These are phyloP conservation scores for Proterorhinus semilunaris DNA, from an alignment of 2,113 vertebrate genomes.

Conservation along the genomic window DNA sequence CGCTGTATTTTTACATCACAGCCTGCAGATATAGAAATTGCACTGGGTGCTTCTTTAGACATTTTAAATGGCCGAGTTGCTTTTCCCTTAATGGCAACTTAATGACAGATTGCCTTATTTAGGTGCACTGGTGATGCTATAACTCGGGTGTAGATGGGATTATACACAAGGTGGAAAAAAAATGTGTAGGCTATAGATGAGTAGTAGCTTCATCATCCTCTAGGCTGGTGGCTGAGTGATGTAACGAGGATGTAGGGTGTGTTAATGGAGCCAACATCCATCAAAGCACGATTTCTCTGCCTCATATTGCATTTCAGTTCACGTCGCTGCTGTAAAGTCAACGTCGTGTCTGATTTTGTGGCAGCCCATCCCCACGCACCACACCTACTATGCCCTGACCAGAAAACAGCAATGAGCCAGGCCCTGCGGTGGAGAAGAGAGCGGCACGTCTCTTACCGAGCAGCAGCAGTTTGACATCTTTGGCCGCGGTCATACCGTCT, in stretches of 20 bases:
- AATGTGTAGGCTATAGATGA: background rate
- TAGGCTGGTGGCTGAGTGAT: background rate
- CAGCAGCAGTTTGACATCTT: constrained; percentile 95
- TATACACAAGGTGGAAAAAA: background rate
- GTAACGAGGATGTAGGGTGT: constrained; percentile 8
- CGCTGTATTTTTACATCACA: background rate
- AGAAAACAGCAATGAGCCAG: background rate
- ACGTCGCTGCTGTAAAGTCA: background rate
- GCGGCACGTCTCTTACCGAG: constrained; percentile 83
- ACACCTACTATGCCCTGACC: background rate
- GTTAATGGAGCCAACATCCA: constrained; percentile 3
- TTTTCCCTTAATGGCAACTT: no score
- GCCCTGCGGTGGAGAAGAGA: background rate
- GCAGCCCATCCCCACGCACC: constrained; percentile 12
- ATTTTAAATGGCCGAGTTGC: no score
- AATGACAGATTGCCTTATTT: no score
- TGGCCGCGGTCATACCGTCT: constrained; percentile 91
- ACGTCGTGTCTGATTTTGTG: background rate
- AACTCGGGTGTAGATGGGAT: background rate
- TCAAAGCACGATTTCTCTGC: background rate
- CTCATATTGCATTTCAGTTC: constrained; percentile 3
- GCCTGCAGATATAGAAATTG: background rate
- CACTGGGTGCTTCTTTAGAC: background rate
- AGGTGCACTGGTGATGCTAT: no score
- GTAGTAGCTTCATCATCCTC: background rate